These are phyloP conservation scores for Bembecia ichneumoniformis DNA, from an alignment of 2,888 invertebrate species.

Conservation along the genomic window DNA sequence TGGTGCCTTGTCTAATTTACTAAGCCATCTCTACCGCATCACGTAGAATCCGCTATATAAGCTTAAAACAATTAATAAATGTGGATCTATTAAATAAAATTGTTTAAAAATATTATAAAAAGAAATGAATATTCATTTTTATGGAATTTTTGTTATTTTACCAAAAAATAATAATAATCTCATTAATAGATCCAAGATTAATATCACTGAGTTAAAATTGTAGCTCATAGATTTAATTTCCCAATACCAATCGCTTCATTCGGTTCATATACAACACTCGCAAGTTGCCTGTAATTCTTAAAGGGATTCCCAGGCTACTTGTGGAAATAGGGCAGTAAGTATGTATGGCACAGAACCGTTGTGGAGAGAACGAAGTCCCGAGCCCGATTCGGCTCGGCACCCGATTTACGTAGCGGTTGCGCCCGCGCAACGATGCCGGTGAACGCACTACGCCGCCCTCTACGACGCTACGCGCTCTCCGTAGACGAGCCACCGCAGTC, in stretches of 20 bases:
- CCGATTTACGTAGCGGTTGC: constrained; percentile 64
- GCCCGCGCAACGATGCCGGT: constrained; percentile 45
- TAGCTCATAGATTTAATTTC: neutral
- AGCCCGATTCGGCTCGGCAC: constrained; percentile 73
- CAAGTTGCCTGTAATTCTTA: constrained; percentile 12
- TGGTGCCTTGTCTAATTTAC: no score
- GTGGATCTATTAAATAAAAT: no score
- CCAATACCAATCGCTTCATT: neutral
- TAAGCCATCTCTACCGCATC: no score
- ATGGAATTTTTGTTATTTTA: no score
- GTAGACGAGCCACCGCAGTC: constrained; percentile 80
- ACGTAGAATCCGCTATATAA: no score
- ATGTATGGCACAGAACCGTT: constrained; percentile 42
- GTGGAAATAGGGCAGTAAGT: constrained; percentile 28
- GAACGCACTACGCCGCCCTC: constrained; percentile 55
- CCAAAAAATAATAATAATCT: no score
- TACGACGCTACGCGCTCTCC: constrained; percentile 85
- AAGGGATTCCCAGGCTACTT: constrained; percentile 13
- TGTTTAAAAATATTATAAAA: no score
- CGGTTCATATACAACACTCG: neutral
- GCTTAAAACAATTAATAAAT: no score
- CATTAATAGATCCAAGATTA: no score
- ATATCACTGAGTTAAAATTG: constrained; percentile 1
- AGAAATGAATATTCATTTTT: no score
- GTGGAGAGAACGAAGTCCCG: constrained; percentile 38